Evolutionary conservation across 2,797 vertebrate species (phyloP).

Genomic region (Megalops cyprinoides): DNA sequence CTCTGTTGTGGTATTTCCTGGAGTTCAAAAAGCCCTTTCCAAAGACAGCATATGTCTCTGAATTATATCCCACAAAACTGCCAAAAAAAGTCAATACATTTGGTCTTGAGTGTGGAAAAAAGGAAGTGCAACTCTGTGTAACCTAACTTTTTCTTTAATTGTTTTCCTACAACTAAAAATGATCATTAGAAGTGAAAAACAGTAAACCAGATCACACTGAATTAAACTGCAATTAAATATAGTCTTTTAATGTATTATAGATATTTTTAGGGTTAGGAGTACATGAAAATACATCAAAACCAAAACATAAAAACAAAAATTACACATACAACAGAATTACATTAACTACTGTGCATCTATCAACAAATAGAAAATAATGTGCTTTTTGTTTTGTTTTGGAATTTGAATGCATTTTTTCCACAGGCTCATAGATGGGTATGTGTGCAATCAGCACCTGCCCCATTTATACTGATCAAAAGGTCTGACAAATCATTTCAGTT

Average conservation of each 20-base stretch:
- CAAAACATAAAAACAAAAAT: no score
- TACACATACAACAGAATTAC: no score
- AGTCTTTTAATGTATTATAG: background rate
- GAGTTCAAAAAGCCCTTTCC: slow-evolving; percentile 4
- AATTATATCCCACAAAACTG: background rate
- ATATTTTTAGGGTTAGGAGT: background rate
- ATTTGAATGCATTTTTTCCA: no score
- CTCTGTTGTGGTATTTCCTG: slow-evolving; percentile 31
- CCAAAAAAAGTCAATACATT: background rate
- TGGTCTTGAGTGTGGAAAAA: background rate
- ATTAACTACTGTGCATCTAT: no score
- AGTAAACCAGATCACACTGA: background rate
- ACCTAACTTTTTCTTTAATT: background rate
- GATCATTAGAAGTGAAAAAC: background rate
- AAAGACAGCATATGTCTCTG: background rate
- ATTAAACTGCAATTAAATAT: background rate
- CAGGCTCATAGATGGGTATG: background rate
- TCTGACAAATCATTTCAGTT: background rate
- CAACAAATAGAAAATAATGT: no score
- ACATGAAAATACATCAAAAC: background rate
- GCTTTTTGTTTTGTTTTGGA: no score
- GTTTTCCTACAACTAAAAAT: background rate
- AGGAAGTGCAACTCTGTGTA: background rate
- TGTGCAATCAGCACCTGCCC: background rate
- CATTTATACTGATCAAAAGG: background rate